Conservation (phyloP, 37 sponge, comb jelly and placozoan genomes). For the Sycon ciliatum region DNA sequence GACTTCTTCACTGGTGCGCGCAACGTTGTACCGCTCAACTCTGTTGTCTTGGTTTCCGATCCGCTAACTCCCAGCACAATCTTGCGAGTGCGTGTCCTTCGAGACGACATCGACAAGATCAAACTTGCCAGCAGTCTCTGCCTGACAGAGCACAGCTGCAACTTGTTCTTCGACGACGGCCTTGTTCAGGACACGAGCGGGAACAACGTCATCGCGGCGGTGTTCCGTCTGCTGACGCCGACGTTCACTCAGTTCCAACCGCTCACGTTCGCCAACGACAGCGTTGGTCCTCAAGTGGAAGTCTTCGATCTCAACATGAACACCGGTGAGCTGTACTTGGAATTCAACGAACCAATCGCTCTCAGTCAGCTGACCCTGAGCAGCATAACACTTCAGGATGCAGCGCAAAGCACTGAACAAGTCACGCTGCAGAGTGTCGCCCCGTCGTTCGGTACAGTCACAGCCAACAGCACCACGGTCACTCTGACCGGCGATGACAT, state of each 20-base stretch:
- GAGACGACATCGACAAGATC: background rate
- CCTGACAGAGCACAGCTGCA: background rate
- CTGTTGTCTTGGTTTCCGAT: no score
- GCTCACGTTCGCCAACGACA: no score
- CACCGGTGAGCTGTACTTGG: slow-evolving; percentile 30
- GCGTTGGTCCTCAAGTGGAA: slow-evolving; percentile 33
- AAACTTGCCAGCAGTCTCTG: background rate
- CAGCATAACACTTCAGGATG: slow-evolving; percentile 18
- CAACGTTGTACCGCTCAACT: no score
- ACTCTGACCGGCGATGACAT: slow-evolving; percentile 33
- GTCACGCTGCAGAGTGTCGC: background rate
- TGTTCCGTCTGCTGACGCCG: no score
- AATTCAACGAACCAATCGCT: slow-evolving; percentile 63
- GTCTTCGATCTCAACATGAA: slow-evolving; percentile 60
- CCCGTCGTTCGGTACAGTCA: background rate
- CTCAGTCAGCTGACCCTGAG: slow-evolving; percentile 48
- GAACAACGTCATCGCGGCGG: background rate
- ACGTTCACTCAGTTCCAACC: no score
- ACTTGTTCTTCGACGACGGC: background rate
- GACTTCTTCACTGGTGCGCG: no score
- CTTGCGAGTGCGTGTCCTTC: no score
- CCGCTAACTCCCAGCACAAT: no score
- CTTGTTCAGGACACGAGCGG: background rate
- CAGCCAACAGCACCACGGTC: background rate
- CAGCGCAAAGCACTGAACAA: background rate